Evolutionary conservation across 2,113 vertebrate genomes (phyloP).

Genomic region (Notechis scutatus): DNA sequence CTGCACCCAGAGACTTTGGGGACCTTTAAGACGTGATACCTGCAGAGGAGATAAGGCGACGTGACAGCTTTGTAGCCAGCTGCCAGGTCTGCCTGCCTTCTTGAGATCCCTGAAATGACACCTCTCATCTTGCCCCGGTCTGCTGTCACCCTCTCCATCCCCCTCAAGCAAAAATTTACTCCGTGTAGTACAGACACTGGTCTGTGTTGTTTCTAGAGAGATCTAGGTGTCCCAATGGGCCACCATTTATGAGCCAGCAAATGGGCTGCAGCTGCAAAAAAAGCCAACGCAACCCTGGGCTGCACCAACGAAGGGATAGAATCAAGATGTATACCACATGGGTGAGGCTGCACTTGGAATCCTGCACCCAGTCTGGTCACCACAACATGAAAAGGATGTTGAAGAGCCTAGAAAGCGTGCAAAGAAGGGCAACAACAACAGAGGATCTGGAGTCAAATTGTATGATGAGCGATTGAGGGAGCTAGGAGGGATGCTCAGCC

Average conservation of each 20-base stretch:
- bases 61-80: not conserved
- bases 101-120: not conserved
- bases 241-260: not conserved
- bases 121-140: not conserved
- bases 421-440: not conserved
- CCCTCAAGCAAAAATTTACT: not conserved
- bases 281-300: not conserved
- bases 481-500: not conserved
- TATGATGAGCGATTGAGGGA: not conserved
- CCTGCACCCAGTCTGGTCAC: not conserved
- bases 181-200: not conserved
- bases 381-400: not conserved
- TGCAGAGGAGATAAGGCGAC: not conserved
- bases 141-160: not conserved
- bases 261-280: not conserved
- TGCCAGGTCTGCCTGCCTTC: not conserved
- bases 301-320: not conserved
- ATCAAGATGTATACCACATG: not conserved
- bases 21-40: not conserved
- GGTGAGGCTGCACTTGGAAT: not conserved
- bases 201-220: not conserved
- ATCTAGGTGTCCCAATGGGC: not conserved
- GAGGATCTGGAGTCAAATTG: not conserved
- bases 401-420: not conserved
- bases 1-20: not conserved